A percentile compares a stretch with the other conserved stretches of the same genome.
These are phyloP conservation scores for Bucorvus abyssinicus DNA, from an alignment of 2,797 vertebrate species.

Conservation along the genomic window DNA sequence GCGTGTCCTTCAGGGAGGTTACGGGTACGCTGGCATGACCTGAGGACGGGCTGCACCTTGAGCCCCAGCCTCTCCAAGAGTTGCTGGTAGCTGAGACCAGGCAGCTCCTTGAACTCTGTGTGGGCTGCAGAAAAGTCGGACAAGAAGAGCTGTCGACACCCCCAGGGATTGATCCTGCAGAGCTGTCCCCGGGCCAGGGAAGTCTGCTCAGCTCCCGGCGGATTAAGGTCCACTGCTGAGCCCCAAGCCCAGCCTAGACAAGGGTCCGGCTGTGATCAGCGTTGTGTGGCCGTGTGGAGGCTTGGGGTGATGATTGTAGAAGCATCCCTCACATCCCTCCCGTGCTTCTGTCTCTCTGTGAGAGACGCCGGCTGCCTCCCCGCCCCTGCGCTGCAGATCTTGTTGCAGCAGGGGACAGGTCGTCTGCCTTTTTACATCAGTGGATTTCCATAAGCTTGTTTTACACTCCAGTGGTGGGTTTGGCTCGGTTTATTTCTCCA, in stretches of 20 bases:
- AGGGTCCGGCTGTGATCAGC: not conserved
- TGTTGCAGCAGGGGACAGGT: not conserved
- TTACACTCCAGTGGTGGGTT: constrained; percentile 41
- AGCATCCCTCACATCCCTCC: not conserved
- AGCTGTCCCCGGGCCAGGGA: not conserved
- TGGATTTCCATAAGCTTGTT: constrained; percentile 34
- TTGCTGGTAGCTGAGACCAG: not conserved
- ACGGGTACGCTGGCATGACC: not conserved
- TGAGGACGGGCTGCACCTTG: not conserved
- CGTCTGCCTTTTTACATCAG: not conserved
- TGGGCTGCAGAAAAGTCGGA: not conserved
- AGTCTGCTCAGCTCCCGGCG: not conserved
- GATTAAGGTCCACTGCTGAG: not conserved
- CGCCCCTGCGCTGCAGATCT: not conserved
- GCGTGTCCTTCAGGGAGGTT: not conserved
- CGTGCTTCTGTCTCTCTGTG: not conserved
- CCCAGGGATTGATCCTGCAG: not conserved
- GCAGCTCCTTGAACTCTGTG: not conserved
- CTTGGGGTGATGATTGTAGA: not conserved
- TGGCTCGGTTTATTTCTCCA: constrained; percentile 18
- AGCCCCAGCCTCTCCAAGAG: not conserved
- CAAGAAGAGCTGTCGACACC: not conserved
- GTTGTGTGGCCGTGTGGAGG: not conserved
- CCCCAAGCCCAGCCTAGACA: not conserved
- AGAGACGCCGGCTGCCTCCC: not conserved